Base-by-base conservation (phyloP, 2,113 vertebrate species). In the Hemicordylus capensis region DNA sequence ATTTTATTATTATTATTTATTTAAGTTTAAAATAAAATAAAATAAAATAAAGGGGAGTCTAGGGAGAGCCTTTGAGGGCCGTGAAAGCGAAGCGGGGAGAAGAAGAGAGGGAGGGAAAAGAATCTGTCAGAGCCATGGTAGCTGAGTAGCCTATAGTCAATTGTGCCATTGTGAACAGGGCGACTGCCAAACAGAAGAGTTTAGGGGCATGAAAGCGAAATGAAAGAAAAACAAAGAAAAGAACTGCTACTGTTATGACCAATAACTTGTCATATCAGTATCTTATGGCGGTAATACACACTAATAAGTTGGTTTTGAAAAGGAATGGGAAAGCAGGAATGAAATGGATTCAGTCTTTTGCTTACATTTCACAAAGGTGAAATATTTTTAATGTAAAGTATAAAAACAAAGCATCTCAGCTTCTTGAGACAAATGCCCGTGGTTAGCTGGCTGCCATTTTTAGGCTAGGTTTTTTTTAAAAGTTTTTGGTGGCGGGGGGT, bases 401-500 rank as follows among this genome's bases (percentile, higher is more conserved):
- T 84, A 88, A 58, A 87, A 92, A 75, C 75, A 90, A 90, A 94
- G 48, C 84, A 81, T 74, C 87, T 89, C 77, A 83, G 66, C 76
- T 87, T 61, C 80, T 88, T 3, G 39, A 86, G 93, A 90, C 86
- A 31, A 88, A 80, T 87, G 92, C 91, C 88, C 34, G 84, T 76
- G 93, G 85, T 83, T 84, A 87, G 83, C 67, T 74, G 91, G 87
- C 90, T 95, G 94, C 93, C 94, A 91, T 95, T 95, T 95, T 94
- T 84, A 94, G 87, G 85, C 89, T 86, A 90, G 90, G 88, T 89
- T 93, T 63, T 24, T 42, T 77, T 92, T 94, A 92, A n/a, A n/a
- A n/a, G n/a, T n/a, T n/a, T n/a, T n/a, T n/a, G n/a, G n/a, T n/a
- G n/a, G n/a, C n/a, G n/a, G n/a, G n/a, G n/a, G n/a, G n/a, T n/a